These are phyloP conservation scores for Sapajus apella DNA, from an alignment of 2,113 vertebrate genomes.

Conservation along the genomic window DNA sequence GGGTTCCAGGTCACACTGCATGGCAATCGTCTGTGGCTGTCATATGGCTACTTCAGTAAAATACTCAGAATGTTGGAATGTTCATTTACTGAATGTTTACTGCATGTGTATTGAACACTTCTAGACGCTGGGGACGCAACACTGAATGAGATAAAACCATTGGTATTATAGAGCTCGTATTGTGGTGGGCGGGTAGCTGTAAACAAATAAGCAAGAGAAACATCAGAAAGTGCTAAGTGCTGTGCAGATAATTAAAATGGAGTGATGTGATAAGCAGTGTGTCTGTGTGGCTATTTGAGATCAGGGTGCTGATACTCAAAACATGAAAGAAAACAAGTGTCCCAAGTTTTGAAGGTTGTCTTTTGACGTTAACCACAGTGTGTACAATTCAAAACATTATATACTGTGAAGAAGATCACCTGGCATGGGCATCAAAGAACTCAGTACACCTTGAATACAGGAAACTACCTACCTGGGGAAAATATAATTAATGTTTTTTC, in stretches of 20 bases:
- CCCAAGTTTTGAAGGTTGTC: background rate
- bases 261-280: background rate
- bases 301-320: background rate
- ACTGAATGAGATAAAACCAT: background rate
- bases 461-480: slow-evolving; percentile 42
- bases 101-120: background rate
- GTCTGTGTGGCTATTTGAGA: background rate
- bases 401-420: background rate
- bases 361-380: slow-evolving; percentile 38
- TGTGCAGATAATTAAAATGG: background rate
- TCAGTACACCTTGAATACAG: slow-evolving; percentile 34
- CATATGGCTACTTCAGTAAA: background rate
- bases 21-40: background rate
- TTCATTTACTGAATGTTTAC: background rate
- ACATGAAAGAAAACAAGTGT: background rate
- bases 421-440: slow-evolving; percentile 50
- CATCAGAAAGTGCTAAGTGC: background rate
- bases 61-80: background rate
- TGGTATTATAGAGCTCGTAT: background rate
- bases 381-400: slow-evolving; percentile 27
- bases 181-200: background rate
- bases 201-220: slow-evolving; percentile 9
- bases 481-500: slow-evolving; percentile 60
- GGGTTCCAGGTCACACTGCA: background rate
- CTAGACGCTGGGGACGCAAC: background rate